Base-by-base conservation (phyloP, 2,797 vertebrate species). In the Labroides dimidiatus region DNA sequence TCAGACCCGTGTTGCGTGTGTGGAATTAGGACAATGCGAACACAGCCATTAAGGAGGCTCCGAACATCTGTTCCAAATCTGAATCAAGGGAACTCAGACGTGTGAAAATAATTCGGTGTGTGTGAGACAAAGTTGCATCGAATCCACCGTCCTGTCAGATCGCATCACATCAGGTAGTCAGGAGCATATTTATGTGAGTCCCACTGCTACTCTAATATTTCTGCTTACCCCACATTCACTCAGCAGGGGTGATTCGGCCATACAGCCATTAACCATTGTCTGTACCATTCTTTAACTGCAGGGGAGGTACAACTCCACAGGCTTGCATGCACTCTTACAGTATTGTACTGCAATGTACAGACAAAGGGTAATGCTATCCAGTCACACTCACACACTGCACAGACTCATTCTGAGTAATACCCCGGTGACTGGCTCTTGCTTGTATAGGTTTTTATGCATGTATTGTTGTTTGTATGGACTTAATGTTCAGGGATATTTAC, bases 41-140 rank as follows among this genome's bases (percentile, higher is more conserved):
- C 10, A 1, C 33, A 16, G 50, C 5, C 58, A 24, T 19, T 53
- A 23, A 13, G 27, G n/a, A 16, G 19, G 24, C 4, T 2, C 10
- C 8, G 39, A 66, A 27, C 14, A 23, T 33, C 50, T 58, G 66
- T 16, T 30, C 48, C 11, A 20, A 30, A 64, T 70, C 44, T 54
- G 30, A 23, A 71, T 71, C 16, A 30, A 16, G 30, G 42, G 47
- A 39, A 43, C 51, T 57, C 48, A n/a, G 1, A 6, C 21, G 49
- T 10, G 63, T 52, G 71, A 76, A 66, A 76, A 64, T 49, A 49
- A 81, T 47, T 53, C 53, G 27, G 64, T 45, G 30, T 23, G 58
- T 30, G 30, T 13, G 53, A 61, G 27, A 81, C 36, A 20, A 65
- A 55, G 48, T 64, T 60, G 13, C 1, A 52, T 61, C 27, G 37